Conservation (phyloP, 2,888 invertebrate genomes). For the Candidula unifasciata region DNA sequence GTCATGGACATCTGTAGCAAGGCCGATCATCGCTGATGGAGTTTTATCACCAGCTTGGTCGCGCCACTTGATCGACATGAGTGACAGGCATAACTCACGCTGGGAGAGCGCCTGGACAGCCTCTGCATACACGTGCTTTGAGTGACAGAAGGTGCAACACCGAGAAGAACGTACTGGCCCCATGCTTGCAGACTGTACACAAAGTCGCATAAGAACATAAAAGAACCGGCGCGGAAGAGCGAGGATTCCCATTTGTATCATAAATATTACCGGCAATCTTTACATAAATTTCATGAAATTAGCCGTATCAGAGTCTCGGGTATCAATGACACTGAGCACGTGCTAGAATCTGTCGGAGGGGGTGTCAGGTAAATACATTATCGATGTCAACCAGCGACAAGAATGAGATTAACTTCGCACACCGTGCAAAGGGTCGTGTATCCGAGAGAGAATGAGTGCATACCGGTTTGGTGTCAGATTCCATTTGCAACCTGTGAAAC, state of each 20-base stretch:
- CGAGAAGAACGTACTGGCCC: not conserved
- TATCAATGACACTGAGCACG: not conserved
- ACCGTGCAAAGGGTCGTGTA: not conserved
- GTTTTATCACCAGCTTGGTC: constrained; percentile 5
- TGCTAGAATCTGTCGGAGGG: not conserved
- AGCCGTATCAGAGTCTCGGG: too few relatives aligned
- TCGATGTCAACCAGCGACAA: not conserved
- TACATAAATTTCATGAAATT: not conserved
- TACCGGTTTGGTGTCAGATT: too few relatives aligned
- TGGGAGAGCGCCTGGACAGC: not conserved
- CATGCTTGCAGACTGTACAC: not conserved
- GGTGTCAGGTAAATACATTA: not conserved
- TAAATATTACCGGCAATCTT: not conserved
- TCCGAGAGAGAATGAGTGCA: too few relatives aligned
- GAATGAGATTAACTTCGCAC: too few relatives aligned
- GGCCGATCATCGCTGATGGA: not conserved
- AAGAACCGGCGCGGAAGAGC: too few relatives aligned
- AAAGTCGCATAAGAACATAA: too few relatives aligned
- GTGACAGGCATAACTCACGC: not conserved
- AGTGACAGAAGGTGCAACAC: constrained; percentile 6
- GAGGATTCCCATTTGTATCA: not conserved
- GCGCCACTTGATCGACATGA: not conserved
- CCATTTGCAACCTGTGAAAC: too few relatives aligned
- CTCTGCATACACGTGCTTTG: not conserved
- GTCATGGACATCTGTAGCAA: constrained; percentile 19